Conservation (phyloP, 2,888 invertebrate species). For the Hydraecia micacea region DNA sequence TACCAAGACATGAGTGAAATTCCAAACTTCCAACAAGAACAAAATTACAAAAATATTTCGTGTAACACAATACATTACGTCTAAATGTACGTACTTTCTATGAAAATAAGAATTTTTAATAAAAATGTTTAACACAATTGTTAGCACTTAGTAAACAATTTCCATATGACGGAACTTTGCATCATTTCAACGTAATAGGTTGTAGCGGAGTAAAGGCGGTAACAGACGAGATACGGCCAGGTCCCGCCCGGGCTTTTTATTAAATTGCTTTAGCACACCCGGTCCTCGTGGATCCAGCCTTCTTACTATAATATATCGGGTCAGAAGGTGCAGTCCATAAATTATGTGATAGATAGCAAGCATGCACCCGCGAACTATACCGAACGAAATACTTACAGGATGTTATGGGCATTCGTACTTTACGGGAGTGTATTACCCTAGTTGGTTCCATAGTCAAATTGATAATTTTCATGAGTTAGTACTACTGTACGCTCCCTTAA, state of each 20-base stretch:
- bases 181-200: slow-evolving; percentile 70
- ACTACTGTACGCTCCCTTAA: not conserved
- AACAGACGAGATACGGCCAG: slow-evolving; percentile 58
- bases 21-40: slow-evolving; percentile 31
- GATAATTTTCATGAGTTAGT: not conserved
- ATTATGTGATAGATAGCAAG: not conserved
- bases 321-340: slow-evolving; percentile 41
- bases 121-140: slow-evolving; percentile 66
- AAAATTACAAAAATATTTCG: slow-evolving; percentile 37
- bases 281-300: slow-evolving; percentile 67
- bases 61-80: slow-evolving; percentile 27
- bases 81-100: slow-evolving; percentile 43
- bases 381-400: not conserved
- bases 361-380: not conserved
- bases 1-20: slow-evolving; percentile 8
- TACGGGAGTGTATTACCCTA: not conserved
- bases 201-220: slow-evolving; percentile 60
- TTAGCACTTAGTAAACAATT: slow-evolving; percentile 73
- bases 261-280: slow-evolving; percentile 76
- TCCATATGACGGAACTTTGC: slow-evolving; percentile 70
- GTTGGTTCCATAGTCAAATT: not conserved
- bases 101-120: slow-evolving; percentile 58
- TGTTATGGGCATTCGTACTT: not conserved
- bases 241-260: slow-evolving; percentile 76
- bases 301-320: slow-evolving; percentile 1